phyloP scores from a whole-genome alignment of 2,888 invertebrate genomes.

The Heliconius cydno region DNA sequence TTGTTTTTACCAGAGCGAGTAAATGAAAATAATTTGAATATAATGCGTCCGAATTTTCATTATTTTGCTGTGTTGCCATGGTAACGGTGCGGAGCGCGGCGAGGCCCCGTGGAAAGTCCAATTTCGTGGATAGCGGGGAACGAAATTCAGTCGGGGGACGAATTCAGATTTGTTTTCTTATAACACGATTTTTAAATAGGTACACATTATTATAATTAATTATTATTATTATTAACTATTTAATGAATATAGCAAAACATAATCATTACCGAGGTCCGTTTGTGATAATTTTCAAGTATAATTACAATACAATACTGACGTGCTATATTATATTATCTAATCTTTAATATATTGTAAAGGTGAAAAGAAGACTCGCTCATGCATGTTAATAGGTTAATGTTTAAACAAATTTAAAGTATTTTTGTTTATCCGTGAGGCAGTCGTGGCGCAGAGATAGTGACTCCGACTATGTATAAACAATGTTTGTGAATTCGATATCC shows the following conservation, averaged over 20 bases:
- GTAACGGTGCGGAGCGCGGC: too few species aligned
- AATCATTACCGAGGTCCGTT: slow-evolving; percentile 1
- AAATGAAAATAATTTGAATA: too few species aligned
- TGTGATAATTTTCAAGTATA: neutral
- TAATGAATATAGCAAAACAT: neutral
- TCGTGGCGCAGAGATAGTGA: neutral
- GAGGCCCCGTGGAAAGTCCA: too few species aligned
- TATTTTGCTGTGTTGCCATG: too few species aligned
- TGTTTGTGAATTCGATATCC: neutral
- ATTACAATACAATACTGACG: neutral
- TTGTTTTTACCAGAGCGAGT: too few species aligned
- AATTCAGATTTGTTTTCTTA: too few species aligned
- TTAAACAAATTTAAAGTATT: neutral
- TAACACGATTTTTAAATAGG: too few species aligned
- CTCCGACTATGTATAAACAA: neutral
- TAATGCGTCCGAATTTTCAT: too few species aligned
- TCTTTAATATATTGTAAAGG: slow-evolving; percentile 2
- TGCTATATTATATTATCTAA: slow-evolving; percentile 6
- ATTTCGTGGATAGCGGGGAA: neutral
- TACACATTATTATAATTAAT: neutral
- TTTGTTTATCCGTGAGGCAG: neutral
- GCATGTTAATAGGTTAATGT: slow-evolving; percentile 4
- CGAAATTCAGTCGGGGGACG: too few species aligned
- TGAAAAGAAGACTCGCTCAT: neutral
- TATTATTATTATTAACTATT: neutral